Conservation (phyloP, 2,113 vertebrate genomes). For the Neogobius melanostomus region DNA sequence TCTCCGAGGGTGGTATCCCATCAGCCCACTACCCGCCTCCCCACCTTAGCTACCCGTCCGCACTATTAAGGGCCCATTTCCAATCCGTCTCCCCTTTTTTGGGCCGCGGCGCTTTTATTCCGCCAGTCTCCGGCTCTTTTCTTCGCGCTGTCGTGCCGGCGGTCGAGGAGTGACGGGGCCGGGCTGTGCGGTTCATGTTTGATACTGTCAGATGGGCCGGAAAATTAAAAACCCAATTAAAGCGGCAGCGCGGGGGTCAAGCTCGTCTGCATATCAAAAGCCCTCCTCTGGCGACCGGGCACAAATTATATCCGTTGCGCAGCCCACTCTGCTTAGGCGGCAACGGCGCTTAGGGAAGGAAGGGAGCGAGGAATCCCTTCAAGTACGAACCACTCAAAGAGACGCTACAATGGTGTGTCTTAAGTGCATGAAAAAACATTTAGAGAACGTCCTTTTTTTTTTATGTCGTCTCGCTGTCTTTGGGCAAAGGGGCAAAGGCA, state of each 20-base stretch:
- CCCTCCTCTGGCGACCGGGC: constrained; percentile 96
- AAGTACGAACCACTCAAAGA: constrained; percentile 88
- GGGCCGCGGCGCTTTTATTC: constrained; percentile 66
- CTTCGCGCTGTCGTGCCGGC: constrained; percentile 55
- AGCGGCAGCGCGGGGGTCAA: constrained; percentile 96
- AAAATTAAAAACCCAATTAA: constrained; percentile 99
- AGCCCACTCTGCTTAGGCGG: constrained; percentile 98
- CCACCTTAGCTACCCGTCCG: constrained; percentile 38
- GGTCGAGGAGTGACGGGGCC: constrained; percentile 73
- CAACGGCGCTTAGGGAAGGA: constrained; percentile 92
- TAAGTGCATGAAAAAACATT: too few species aligned
- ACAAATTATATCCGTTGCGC: constrained; percentile 99
- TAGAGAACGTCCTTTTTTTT: too few species aligned
- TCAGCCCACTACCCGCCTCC: constrained; percentile 50
- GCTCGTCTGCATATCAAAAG: constrained; percentile 99
- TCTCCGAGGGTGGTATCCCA: constrained; percentile 75
- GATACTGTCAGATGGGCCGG: constrained; percentile 99
- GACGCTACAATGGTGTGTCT: constrained; percentile 11
- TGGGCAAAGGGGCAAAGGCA: too few species aligned
- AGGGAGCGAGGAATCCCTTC: constrained; percentile 91
- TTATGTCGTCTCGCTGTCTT: too few species aligned
- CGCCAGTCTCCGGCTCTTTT: constrained; percentile 34
- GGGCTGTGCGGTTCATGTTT: constrained; percentile 98
- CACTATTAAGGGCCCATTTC: constrained; percentile 70
- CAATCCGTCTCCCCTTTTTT: constrained; percentile 61